phyloP scores from a whole-genome alignment of 2,888 invertebrate species.

The Sphaerophoria taeniata region DNA sequence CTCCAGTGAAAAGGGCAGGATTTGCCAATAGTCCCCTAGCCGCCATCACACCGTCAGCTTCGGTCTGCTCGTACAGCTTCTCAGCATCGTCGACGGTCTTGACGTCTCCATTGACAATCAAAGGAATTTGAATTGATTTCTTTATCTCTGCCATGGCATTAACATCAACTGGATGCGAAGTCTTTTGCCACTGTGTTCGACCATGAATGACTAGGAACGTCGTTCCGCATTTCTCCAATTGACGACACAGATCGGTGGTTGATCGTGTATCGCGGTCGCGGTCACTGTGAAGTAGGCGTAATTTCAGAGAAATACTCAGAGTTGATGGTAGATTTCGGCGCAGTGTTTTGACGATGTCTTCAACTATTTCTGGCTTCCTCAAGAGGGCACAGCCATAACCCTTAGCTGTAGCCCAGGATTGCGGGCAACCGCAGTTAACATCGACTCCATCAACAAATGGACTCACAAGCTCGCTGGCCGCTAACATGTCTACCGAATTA shows the following conservation, averaged over 20 bases:
- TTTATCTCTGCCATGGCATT: constrained; percentile 89
- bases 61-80: constrained; percentile 86
- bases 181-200: constrained; percentile 92
- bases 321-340: constrained; percentile 87
- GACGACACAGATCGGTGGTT: constrained; percentile 91
- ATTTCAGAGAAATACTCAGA: constrained; percentile 96
- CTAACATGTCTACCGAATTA: constrained; percentile 90
- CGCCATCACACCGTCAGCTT: constrained; percentile 94
- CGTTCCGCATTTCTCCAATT: constrained; percentile 92
- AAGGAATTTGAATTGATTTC: constrained; percentile 88
- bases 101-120: constrained; percentile 97
- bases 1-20: constrained; percentile 93
- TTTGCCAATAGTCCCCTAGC: constrained; percentile 95
- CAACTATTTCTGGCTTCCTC: constrained; percentile 91
- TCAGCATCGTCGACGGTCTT: constrained; percentile 89
- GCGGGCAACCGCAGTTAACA: constrained; percentile 98
- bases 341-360: constrained; percentile 91
- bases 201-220: constrained; percentile 96
- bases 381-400: constrained; percentile 94
- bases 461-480: constrained; percentile 92
- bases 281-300: constrained; percentile 86
- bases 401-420: constrained; percentile 96
- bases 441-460: constrained; percentile 96
- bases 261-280: constrained; percentile 80
- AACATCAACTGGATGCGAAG: constrained; percentile 88